phyloP scores from a whole-genome alignment of 2,113 vertebrate species.

The Austrofundulus limnaeus region DNA sequence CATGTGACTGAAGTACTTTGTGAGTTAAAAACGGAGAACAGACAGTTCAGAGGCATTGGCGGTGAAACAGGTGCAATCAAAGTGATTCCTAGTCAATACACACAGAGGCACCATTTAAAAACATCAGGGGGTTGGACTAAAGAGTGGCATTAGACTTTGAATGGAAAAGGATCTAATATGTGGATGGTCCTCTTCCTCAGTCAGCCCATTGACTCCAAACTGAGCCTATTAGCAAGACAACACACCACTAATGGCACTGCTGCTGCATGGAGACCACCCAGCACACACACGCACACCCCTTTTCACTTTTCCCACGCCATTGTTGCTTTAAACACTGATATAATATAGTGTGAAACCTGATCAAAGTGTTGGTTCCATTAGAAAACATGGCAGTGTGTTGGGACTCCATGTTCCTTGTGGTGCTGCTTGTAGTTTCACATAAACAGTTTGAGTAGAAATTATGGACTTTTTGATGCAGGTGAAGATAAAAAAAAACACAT shows the following conservation, averaged over 20 bases:
- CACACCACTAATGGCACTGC: conserved; percentile 77
- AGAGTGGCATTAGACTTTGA: conserved; percentile 80
- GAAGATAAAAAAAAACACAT: not conserved
- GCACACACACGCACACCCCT: conserved; percentile 47
- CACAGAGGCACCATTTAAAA: conserved; percentile 77
- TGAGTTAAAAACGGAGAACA: conserved; percentile 7
- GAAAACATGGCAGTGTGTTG: conserved; percentile 13
- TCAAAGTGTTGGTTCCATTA: conserved; percentile 50
- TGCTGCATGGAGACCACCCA: conserved; percentile 71
- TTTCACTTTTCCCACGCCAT: conserved; percentile 68
- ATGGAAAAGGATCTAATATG: conserved; percentile 78
- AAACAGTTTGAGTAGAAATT: not conserved
- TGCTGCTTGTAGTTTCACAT: not conserved
- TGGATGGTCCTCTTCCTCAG: conserved; percentile 79
- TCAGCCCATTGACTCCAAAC: conserved; percentile 77
- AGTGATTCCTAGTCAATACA: conserved; percentile 73
- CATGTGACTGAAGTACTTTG: not conserved
- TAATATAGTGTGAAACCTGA: conserved; percentile 48
- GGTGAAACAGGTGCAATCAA: conserved; percentile 73
- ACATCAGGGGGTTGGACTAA: conserved; percentile 66
- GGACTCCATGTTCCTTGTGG: conserved; percentile 1
- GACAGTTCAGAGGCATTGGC: conserved; percentile 34
- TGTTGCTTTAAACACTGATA: conserved; percentile 48
- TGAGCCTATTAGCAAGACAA: conserved; percentile 84
- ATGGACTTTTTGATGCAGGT: not conserved